These are phyloP conservation scores for Drosophila colorata DNA, from an alignment of 2,888 invertebrate species.

Conservation along the genomic window DNA sequence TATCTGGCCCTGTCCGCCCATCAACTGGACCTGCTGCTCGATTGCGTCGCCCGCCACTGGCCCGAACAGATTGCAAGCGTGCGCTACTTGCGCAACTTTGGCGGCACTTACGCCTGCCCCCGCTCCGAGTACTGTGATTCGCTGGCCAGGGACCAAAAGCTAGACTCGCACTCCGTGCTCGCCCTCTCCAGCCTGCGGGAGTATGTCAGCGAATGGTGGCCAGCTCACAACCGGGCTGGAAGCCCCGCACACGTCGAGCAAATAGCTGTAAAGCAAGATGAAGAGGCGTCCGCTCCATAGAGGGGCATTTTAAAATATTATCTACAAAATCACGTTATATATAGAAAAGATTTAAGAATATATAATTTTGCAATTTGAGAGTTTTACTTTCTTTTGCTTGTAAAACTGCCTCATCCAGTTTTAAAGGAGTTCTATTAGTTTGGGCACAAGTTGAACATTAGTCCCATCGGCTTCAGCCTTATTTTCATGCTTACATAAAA, in stretches of 20 bases:
- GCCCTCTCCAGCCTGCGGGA: slow-evolving; percentile 77
- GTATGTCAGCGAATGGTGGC: slow-evolving; percentile 76
- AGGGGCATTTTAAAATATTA: slow-evolving; percentile 10
- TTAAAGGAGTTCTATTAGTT: too few species aligned
- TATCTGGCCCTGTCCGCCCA: slow-evolving; percentile 58
- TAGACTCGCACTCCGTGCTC: slow-evolving; percentile 60
- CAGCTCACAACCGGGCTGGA: slow-evolving; percentile 14
- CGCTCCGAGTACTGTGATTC: slow-evolving; percentile 69
- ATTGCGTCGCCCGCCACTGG: slow-evolving; percentile 79
- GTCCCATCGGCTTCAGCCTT: too few species aligned
- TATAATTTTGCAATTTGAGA: slow-evolving; percentile 37
- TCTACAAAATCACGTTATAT: slow-evolving; percentile 9
- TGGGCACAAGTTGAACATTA: too few species aligned
- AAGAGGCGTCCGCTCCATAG: slow-evolving; percentile 50
- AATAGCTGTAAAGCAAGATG: neutral
- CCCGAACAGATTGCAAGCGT: slow-evolving; percentile 70
- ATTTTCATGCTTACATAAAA: too few species aligned
- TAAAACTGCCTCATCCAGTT: too few species aligned
- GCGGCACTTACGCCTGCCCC: slow-evolving; percentile 72
- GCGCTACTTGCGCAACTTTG: slow-evolving; percentile 73
- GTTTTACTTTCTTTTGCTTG: neutral
- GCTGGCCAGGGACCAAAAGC: slow-evolving; percentile 52
- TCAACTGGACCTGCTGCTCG: slow-evolving; percentile 76
- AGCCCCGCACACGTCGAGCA: neutral
- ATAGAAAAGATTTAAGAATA: slow-evolving; percentile 29